Evolutionary conservation across 2,113 vertebrate genomes (phyloP).

Genomic region (Cochlearius cochlearius): DNA sequence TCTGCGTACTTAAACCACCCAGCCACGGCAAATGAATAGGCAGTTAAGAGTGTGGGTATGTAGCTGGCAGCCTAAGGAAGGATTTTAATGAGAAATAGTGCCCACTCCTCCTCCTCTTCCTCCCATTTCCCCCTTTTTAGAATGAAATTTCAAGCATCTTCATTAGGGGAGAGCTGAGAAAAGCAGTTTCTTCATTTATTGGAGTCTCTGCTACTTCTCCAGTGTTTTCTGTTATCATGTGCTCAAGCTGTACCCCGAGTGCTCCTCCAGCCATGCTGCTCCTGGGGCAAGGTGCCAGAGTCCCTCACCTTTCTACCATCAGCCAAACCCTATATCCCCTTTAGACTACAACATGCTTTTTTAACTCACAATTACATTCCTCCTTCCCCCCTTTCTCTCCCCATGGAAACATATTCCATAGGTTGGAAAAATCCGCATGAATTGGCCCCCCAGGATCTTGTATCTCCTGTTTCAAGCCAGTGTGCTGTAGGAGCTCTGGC

Average conservation of each 20-base stretch:
- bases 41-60: background rate
- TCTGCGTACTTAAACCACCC: background rate
- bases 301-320: background rate
- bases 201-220: background rate
- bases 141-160: background rate
- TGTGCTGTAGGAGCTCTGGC: background rate
- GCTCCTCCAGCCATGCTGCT: background rate
- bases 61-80: background rate
- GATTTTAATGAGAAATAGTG: constrained; percentile 20
- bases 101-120: background rate
- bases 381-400: background rate
- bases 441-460: background rate
- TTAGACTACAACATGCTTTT: background rate
- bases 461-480: background rate
- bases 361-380: background rate
- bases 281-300: accelerated
- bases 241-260: background rate
- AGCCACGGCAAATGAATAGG: background rate
- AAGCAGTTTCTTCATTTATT: background rate
- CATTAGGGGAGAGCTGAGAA: background rate
- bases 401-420: background rate
- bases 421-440: background rate
- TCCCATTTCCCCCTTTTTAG: background rate
- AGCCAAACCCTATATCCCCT: background rate
- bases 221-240: background rate